Evolutionary conservation across 2,888 invertebrate genomes (phyloP).

Genomic region (Doris montereyensis): DNA sequence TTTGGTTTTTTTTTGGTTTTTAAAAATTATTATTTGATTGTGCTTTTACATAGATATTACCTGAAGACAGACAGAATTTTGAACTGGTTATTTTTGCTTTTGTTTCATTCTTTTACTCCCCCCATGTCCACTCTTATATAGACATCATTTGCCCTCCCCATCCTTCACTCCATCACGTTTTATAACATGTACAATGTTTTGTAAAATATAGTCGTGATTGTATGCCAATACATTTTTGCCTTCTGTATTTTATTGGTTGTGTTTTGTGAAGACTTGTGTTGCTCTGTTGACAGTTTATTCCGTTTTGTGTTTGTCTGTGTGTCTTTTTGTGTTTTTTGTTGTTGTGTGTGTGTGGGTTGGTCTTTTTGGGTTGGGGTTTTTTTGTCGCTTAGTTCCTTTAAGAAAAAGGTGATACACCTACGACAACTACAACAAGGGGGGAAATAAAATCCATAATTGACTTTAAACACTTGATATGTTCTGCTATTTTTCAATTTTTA

Average conservation of each 20-base stretch:
- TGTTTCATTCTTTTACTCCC: background rate
- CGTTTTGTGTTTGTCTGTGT: too few relatives aligned
- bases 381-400: background rate
- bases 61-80: too few relatives aligned
- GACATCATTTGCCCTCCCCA: background rate
- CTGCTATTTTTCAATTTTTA: too few relatives aligned
- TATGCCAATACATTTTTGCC: too few relatives aligned
- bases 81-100: background rate
- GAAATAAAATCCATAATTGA: background rate
- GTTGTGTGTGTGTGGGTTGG: background rate
- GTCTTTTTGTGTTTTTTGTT: constrained; percentile 6
- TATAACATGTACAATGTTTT: constrained; percentile 20
- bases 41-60: too few relatives aligned
- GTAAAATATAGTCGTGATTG: constrained; percentile 40
- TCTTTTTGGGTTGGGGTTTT: too few relatives aligned
- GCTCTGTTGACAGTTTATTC: constrained; percentile 3
- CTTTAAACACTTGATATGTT: background rate
- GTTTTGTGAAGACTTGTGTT: too few relatives aligned
- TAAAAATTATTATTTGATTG: too few relatives aligned
- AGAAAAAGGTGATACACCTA: background rate
- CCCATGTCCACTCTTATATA: background rate
- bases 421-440: background rate
- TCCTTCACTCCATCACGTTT: background rate
- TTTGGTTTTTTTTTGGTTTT: too few relatives aligned
- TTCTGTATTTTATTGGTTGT: too few relatives aligned